Base-by-base conservation (phyloP, 2,888 invertebrate species). In the Stramonita haemastoma region DNA sequence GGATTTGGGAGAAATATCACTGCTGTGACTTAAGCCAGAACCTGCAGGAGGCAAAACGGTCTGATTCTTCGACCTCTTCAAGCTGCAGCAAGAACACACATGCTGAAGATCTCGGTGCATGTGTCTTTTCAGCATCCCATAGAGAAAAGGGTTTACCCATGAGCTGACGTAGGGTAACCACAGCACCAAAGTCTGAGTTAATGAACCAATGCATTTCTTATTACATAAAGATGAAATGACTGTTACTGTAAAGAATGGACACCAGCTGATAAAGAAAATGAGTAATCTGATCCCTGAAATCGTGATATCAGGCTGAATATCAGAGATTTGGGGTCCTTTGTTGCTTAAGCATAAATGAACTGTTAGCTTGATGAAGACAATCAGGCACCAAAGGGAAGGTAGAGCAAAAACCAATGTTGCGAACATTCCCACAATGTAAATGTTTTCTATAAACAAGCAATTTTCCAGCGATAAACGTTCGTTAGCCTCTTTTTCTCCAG, bases 81-180 rank as follows among this genome's bases (percentile, higher is more conserved):
- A 46, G 46, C 29, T 5, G 57, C 66, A 34, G 46, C 84, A 85
- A 4, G 32, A 11, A 29, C 89, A 85, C 6, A 89, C 32, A 0
- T 85, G 46, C 32, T 85, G 60, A 26, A 89, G 32, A 83, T 85
- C 56, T 32, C 70, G n/a, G 46, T 73, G 36, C 29, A 89, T 56
- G 70, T 57, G 89, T 26, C 73, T 84, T 57, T 89, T 89, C 56
- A 89, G 85, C 89, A 89, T 70, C 17, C 89, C 89, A 70, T 85
- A 89, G 11, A 89, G 56, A n/a, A 89, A 46, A 22, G 89, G 89
- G 32, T n/a, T 89, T 19, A 85, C 77, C 89, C 89, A 89, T 17
- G 89, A 85, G 73, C 77, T 89, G 46, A 85, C 56, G 34, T 85
- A 73, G 32, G 89, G 84, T 11, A 89, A 73, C 85, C 85, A 89